phyloP scores from a whole-genome alignment of 2,113 vertebrate genomes.

The Passer montanus region DNA sequence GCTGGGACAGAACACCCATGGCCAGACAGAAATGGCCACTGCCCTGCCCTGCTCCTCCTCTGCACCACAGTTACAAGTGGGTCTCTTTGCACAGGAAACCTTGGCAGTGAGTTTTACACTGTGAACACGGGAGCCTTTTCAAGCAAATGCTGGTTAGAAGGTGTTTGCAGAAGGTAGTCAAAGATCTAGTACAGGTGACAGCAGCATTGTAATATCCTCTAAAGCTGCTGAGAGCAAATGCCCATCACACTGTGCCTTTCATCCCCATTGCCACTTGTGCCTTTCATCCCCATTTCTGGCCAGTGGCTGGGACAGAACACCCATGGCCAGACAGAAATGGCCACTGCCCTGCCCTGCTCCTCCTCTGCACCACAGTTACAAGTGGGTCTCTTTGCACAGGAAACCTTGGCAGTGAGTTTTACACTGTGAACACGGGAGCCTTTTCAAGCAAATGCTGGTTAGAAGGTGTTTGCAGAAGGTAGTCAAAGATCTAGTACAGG shows the following conservation, averaged over 20 bases:
- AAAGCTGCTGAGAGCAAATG: not conserved
- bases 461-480: slow-evolving; percentile 69
- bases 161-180: slow-evolving; percentile 71
- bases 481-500: slow-evolving; percentile 57
- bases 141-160: slow-evolving; percentile 70
- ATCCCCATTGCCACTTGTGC: not conserved
- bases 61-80: not conserved
- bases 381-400: slow-evolving; percentile 7
- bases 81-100: slow-evolving; percentile 7
- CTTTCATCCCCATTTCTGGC: not conserved
- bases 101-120: slow-evolving; percentile 52
- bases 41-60: not conserved
- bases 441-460: slow-evolving; percentile 70
- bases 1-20: not conserved
- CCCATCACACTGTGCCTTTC: too few species aligned
- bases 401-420: slow-evolving; percentile 49
- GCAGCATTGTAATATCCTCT: slow-evolving; percentile 23
- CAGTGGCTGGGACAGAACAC: not conserved
- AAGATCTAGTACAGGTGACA: slow-evolving; percentile 46
- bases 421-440: slow-evolving; percentile 53
- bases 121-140: slow-evolving; percentile 57
- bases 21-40: not conserved
- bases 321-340: not conserved
- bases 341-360: not conserved
- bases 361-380: not conserved